Evolutionary conservation across 1,140 invertebrate species (phyloP), one percentile per base, ranked within the genome.

Genomic region (Lithobius niger): DNA sequence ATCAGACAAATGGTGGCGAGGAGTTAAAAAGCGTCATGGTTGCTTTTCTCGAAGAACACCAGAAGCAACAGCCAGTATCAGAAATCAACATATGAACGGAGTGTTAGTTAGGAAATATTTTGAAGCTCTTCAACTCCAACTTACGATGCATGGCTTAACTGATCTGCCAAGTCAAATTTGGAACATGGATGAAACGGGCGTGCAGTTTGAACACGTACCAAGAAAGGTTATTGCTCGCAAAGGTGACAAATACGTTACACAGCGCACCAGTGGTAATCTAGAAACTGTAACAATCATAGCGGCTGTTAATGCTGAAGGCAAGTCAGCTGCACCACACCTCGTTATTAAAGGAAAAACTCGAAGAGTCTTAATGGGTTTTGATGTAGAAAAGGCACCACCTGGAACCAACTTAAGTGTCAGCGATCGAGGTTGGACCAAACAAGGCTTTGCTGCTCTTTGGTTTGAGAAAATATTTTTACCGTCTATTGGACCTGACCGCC

Each of bases 311-410:
- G 49, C 49, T 27, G 22, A 16, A 16, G 49, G 49, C 16, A 21
- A 51, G 4, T 3, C 22, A 6, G 27, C 19, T 4, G 3, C 49
- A 6, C 49, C 49, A 15, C 49, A 4, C 16, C 10, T 28, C 16
- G 27, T 51, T 51, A 19, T 51, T 19, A 51, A 51, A 31, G 49
- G 22, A 13, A 51, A 51, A 51, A 51, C 22, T 25, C 4, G 19
- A 28, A 13, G 24, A 3, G 22, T 31, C 21, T 25, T 51, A 4
- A 6, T 6, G 27, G 24, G 24, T 3, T 31, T 51, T 31, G 49
- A 51, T 51, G 4, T 51, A 15, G 25, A 51, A 51, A 51, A 25
- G 21, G 49, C 49, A 28, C 49, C 49, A n/a, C n/a, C n/a, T n/a
- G 16, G 6, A 10, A 31, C 22, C 4, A 51, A 26, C 4, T 27